A percentile compares a stretch with the other conserved stretches of the same genome.
phyloP scores from a whole-genome alignment of 2,113 vertebrate genomes.

The Cyanoderma ruficeps region DNA sequence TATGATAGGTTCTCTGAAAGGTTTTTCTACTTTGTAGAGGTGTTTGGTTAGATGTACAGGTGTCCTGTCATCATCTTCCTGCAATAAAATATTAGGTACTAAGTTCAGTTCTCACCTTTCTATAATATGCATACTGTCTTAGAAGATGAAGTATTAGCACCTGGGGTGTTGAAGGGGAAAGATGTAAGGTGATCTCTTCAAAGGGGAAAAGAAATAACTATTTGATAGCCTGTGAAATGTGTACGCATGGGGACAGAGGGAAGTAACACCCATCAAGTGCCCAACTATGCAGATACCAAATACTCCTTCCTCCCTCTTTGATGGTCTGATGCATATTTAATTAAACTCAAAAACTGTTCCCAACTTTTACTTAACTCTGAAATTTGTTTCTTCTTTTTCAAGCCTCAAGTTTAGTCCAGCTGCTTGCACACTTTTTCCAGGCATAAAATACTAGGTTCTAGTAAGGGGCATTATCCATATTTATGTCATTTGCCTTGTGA shows the following conservation, averaged over 20 bases:
- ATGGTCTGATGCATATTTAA: neutral
- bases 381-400: neutral
- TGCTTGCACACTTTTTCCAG: neutral
- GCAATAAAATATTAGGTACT: slow-evolving; percentile 13
- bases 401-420: neutral
- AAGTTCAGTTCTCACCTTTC: neutral
- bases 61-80: slow-evolving; percentile 90
- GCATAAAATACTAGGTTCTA: neutral
- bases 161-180: neutral
- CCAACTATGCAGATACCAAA: neutral
- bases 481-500: neutral
- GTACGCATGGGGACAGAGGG: neutral
- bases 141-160: neutral
- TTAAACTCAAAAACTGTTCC: neutral
- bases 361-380: neutral
- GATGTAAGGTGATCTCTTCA: neutral
- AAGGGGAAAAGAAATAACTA: neutral
- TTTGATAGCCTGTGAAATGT: neutral
- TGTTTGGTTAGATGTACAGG: slow-evolving; percentile 84
- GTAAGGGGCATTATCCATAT: neutral
- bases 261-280: neutral
- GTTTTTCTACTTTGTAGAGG: slow-evolving; percentile 86
- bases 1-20: slow-evolving; percentile 88
- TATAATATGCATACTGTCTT: neutral
- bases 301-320: neutral